Evolutionary conservation across 2,888 invertebrate genomes (phyloP).

Genomic region (Polydrusus pterygomalis): DNA sequence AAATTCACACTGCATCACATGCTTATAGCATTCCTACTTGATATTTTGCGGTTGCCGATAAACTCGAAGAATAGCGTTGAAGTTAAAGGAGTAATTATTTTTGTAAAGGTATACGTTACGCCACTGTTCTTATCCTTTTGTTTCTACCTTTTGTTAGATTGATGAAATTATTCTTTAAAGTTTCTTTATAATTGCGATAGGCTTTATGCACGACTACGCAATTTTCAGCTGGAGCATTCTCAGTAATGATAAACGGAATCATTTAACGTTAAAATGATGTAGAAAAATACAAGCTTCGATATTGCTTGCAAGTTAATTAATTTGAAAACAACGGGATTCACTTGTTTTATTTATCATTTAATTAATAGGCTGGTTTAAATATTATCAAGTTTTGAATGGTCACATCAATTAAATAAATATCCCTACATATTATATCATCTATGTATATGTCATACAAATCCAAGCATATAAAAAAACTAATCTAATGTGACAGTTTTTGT

Average conservation of each 20-base stretch:
- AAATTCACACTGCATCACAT: too few species aligned
- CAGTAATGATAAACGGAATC: too few species aligned
- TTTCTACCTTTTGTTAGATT: constrained; percentile 6
- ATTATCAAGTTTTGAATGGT: background rate
- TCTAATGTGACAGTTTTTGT: too few species aligned
- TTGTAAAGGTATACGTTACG: too few species aligned
- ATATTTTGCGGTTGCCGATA: too few species aligned
- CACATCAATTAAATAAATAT: constrained; percentile 4
- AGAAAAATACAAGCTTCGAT: background rate
- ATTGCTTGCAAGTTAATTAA: constrained; percentile 8
- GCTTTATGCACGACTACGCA: background rate
- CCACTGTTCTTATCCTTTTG: background rate
- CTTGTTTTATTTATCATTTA: constrained; percentile 12
- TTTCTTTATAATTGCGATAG: constrained; percentile 36
- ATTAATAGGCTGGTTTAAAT: background rate
- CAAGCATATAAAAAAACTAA: too few species aligned
- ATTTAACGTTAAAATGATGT: too few species aligned
- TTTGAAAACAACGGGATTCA: background rate
- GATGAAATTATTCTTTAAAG: constrained; percentile 32
- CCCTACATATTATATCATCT: background rate
- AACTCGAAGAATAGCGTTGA: too few species aligned
- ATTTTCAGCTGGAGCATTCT: background rate
- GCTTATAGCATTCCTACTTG: too few species aligned
- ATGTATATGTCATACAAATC: too few species aligned
- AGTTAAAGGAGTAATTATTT: too few species aligned